A percentile compares a stretch with the other conserved stretches of the same genome.
Evolutionary conservation across 2,113 vertebrate genomes (phyloP).

Genomic region (Tenrec ecaudatus): DNA sequence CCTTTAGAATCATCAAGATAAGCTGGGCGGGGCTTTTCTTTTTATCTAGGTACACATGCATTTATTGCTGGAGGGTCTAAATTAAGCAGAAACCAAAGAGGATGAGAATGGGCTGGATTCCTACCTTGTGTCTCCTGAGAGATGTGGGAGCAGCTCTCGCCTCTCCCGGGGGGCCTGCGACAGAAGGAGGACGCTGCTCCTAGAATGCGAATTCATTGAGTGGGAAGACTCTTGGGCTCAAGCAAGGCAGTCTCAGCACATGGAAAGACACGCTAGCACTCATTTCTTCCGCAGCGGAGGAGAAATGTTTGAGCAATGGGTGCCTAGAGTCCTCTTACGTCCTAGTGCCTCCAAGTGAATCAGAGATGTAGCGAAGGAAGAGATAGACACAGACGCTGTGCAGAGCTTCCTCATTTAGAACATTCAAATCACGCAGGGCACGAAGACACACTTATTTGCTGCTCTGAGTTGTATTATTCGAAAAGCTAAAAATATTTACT

Average conservation of each 20-base stretch:
- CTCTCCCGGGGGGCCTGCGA: conserved; percentile 14
- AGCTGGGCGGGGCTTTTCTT: background rate
- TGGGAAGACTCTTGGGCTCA: conserved; percentile 42
- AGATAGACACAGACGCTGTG: conserved; percentile 40
- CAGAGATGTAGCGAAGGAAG: background rate
- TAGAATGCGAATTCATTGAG: conserved; percentile 15
- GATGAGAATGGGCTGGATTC: background rate
- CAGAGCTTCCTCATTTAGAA: conserved; percentile 45
- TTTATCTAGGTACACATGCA: background rate
- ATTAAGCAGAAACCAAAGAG: background rate
- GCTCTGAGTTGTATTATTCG: conserved; percentile 34
- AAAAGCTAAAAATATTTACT: conserved; percentile 72
- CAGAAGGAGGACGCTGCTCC: background rate
- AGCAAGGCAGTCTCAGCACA: conserved; percentile 34
- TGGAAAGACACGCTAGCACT: conserved; percentile 21
- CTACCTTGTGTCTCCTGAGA: background rate
- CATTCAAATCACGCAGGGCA: conserved; percentile 31
- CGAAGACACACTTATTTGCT: background rate
- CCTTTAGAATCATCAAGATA: background rate
- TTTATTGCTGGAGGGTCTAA: background rate
- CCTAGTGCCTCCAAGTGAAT: conserved; percentile 41
- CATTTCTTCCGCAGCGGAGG: conserved; percentile 53
- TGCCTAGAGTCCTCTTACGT: conserved; percentile 44
- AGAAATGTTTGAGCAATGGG: conserved; percentile 50
- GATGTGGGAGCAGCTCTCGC: background rate